These are phyloP conservation scores for Spinus olivaceus DNA, from an alignment of 2,797 vertebrate species.

Conservation along the genomic window DNA sequence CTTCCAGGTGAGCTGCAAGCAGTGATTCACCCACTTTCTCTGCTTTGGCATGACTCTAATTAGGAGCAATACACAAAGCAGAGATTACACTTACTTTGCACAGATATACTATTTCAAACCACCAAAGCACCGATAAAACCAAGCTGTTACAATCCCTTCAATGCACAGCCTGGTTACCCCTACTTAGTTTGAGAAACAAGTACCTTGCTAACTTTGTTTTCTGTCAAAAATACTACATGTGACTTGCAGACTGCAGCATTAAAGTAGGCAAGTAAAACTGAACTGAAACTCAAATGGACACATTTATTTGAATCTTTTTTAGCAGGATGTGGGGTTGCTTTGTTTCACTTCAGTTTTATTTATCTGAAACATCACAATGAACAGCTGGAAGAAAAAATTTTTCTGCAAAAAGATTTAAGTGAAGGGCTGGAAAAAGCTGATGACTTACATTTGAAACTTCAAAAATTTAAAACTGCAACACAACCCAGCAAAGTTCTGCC, in stretches of 20 bases:
- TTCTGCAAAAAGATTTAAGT: background rate
- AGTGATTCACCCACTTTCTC: background rate
- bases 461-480: background rate
- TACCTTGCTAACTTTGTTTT: background rate
- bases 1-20: background rate
- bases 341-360: background rate
- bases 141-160: background rate
- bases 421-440: background rate
- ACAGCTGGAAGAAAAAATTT: background rate
- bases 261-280: background rate
- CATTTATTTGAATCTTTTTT: background rate
- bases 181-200: background rate
- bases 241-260: background rate
- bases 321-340: background rate
- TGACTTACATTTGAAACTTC: slow-evolving; percentile 6
- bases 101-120: background rate
- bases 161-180: background rate
- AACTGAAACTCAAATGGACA: background rate
- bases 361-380: background rate
- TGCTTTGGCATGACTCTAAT: background rate
- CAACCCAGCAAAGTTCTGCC: background rate
- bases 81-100: background rate
- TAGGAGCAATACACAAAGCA: background rate
- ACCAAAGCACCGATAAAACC: background rate
- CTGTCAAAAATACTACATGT: background rate